These are phyloP conservation scores for Anadara kagoshimensis DNA, from an alignment of 1,140 invertebrate species.

Conservation along the genomic window DNA sequence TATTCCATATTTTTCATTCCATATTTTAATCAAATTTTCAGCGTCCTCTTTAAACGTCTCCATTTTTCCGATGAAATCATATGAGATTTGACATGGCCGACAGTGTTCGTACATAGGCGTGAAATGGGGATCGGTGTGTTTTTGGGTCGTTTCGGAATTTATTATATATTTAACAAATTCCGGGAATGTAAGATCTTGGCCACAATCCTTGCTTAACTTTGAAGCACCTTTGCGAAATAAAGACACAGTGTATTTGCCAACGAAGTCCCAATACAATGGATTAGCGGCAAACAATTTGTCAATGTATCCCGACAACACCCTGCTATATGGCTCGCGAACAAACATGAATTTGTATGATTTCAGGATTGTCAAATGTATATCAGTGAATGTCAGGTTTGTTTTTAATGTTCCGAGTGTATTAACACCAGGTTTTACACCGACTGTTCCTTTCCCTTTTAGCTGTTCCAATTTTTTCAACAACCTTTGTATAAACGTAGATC, in stretches of 20 bases:
- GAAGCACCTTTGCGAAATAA: not conserved
- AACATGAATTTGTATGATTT: conserved; percentile 41
- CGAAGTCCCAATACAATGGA: conserved; percentile 29
- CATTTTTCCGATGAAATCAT: conserved; percentile 49
- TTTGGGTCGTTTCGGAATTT: conserved; percentile 7
- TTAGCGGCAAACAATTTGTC: conserved; percentile 45
- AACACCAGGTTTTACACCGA: not conserved
- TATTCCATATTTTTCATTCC: conserved; percentile 23
- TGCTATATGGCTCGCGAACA: conserved; percentile 40
- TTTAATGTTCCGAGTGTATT: not conserved
- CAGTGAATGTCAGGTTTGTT: conserved; percentile 9
- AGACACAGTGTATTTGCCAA: conserved; percentile 13
- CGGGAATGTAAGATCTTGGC: conserved; percentile 43
- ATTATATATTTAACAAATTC: conserved; percentile 54
- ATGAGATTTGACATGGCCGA: conserved; percentile 46
- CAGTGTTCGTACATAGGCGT: conserved; percentile 44
- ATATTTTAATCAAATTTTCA: conserved; percentile 33
- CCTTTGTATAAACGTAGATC: conserved; percentile 34
- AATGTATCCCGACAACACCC: conserved; percentile 42
- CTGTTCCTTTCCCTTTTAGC: not conserved
- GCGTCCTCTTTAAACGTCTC: conserved; percentile 49
- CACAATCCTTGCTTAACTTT: conserved; percentile 23
- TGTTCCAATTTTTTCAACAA: not conserved
- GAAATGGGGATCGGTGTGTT: conserved; percentile 41
- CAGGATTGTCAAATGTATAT: conserved; percentile 19